phyloP scores from a whole-genome alignment of 2,113 vertebrate genomes.

The Pycnonotus jocosus region DNA sequence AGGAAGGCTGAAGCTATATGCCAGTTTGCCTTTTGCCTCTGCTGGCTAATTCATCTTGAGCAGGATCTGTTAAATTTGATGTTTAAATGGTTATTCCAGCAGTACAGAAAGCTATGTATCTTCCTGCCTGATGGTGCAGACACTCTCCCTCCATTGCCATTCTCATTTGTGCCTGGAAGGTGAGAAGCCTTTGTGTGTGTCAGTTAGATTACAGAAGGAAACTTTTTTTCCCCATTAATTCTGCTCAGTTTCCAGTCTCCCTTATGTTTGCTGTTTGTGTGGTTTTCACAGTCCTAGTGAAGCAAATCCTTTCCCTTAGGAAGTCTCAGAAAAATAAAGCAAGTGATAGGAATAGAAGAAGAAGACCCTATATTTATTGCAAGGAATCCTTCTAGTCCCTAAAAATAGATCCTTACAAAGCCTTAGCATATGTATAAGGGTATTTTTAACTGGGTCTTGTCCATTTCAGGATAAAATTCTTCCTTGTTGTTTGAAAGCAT shows the following conservation, averaged over 20 bases:
- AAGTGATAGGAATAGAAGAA: not conserved
- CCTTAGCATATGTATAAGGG: not conserved
- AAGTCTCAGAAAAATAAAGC: constrained; percentile 23
- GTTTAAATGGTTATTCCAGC: constrained; percentile 23
- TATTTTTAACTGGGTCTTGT: constrained; percentile 52
- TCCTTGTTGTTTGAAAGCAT: constrained; percentile 35
- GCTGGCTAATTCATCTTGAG: constrained; percentile 14
- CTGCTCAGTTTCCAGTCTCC: not conserved
- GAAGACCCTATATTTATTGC: constrained; percentile 8
- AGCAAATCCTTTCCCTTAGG: constrained; percentile 11
- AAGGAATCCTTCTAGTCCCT: constrained; percentile 23
- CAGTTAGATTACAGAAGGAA: not conserved
- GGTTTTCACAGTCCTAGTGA: not conserved
- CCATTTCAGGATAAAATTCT: constrained; percentile 54
- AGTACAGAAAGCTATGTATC: not conserved
- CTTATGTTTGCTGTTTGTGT: not conserved
- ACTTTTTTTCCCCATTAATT: not conserved
- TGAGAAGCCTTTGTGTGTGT: not conserved
- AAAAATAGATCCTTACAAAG: constrained; percentile 52
- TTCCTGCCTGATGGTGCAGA: not conserved
- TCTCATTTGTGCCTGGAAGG: not conserved
- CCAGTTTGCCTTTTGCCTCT: not conserved
- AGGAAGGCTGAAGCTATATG: not conserved
- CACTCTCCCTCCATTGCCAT: not conserved
- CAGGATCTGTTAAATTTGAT: constrained; percentile 17